Evolutionary conservation across 1,140 invertebrate genomes (phyloP).

Genomic region (Drosophila equinoxialis): DNA sequence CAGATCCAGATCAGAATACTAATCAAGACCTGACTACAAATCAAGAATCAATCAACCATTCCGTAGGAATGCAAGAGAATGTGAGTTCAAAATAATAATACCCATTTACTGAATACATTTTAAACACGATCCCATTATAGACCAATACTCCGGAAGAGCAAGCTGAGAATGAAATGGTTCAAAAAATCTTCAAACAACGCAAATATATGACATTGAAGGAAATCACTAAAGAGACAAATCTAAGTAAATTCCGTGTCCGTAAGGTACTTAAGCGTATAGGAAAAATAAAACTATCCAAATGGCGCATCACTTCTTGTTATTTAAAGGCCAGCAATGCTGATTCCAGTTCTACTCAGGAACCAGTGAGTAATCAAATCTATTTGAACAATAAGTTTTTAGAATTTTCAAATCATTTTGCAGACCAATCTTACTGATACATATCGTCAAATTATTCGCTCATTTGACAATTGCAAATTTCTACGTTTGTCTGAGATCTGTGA

Average conservation of each 20-base stretch:
- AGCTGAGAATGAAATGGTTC: background rate
- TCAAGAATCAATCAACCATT: too few species aligned
- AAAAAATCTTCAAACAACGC: conserved; percentile 5
- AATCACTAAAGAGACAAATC: conserved; percentile 3
- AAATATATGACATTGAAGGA: conserved; percentile 30
- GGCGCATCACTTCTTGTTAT: conserved; percentile 30
- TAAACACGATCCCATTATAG: too few species aligned
- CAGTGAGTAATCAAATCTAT: background rate
- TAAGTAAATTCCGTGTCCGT: conserved; percentile 13
- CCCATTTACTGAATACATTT: too few species aligned
- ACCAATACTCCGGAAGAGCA: too few species aligned
- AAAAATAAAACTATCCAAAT: conserved; percentile 27
- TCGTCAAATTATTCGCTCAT: conserved; percentile 11
- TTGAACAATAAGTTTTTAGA: background rate
- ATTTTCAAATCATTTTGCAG: background rate
- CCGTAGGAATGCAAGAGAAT: too few species aligned
- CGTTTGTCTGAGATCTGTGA: conserved; percentile 11
- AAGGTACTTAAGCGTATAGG: background rate
- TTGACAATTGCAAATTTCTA: background rate
- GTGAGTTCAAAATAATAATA: too few species aligned
- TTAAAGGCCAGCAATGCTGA: background rate
- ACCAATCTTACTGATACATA: background rate
- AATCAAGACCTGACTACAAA: too few species aligned
- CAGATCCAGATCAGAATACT: too few species aligned
- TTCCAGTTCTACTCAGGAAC: background rate